Base-by-base conservation (phyloP, 2,797 vertebrate genomes). In the Catamblyrhynchus diadema region DNA sequence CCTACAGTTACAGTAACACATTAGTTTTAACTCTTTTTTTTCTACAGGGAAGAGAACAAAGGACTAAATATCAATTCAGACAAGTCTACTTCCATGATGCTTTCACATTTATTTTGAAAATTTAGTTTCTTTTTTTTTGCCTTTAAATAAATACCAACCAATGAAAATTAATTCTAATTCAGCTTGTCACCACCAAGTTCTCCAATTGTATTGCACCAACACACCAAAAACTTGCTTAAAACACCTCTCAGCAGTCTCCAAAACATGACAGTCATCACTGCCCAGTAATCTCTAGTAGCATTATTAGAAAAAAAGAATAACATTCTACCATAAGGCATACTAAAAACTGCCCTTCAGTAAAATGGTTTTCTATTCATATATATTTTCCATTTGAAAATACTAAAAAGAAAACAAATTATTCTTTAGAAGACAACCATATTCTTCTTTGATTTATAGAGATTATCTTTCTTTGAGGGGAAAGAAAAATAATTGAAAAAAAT, bases 1-100 rank as follows among this genome's bases (percentile, higher is more conserved):
- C 2, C 30, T 44, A 5, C 0, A 37, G 1, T 13, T 44, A 5
- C 0, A 37, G 1, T 13, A 12, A 7, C 56, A n/a, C 6, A 1
- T 18, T 53, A 19, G 6, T 37, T 85, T 69, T 27, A 60, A 56
- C 11, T 48, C 2, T 41, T 56, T 53, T 53, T 56, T 60, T 53
- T 10, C 20, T n/a, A 25, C 11, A 18, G 2, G 20, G 5, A 53
- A 44, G 13, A 47, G 21, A 65, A 79, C 13, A 53, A 66, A 50
- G 35, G 28, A 19, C 32, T 62, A 66, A 78, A 60, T 84, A 69
- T 39, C 32, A 35, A 65, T 62, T 22, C 66, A 80, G 35, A 57
- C 6, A 50, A 32, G 10, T 47, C 17, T 70, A n/a, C 6, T 47
- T 50, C 30, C 20, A 70, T 37, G 7, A 32, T 1, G 0, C 10